Conservation (phyloP, 2,113 vertebrate species). For the Sapajus apella region DNA sequence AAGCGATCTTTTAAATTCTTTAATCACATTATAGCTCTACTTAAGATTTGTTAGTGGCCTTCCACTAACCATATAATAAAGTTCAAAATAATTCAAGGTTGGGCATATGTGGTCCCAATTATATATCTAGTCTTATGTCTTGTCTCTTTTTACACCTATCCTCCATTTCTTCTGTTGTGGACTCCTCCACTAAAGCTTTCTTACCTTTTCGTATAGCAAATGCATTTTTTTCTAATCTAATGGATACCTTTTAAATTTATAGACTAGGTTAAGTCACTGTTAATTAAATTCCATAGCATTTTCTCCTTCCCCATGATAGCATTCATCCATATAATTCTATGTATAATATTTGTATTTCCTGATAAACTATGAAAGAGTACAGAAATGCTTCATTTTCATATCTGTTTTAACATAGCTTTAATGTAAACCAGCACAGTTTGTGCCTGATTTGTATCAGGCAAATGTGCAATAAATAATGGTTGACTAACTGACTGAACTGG, state of each 20-base stretch:
- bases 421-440: not conserved
- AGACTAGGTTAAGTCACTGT: not conserved
- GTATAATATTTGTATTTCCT: not conserved
- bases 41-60: not conserved
- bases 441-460: not conserved
- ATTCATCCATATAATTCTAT: not conserved
- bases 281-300: not conserved
- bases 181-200: not conserved
- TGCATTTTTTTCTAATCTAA: not conserved
- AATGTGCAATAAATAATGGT: not conserved
- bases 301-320: not conserved
- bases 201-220: not conserved
- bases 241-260: not conserved
- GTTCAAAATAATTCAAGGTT: not conserved
- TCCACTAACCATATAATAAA: not conserved
- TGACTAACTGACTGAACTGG: not conserved
- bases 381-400: not conserved
- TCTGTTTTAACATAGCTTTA: not conserved
- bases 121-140: not conserved
- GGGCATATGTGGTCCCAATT: not conserved
- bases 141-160: not conserved
- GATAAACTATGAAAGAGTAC: not conserved
- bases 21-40: not conserved
- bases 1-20: not conserved
- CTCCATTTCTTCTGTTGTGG: not conserved